Percentiles rank a stretch among this genome's conserved stretches.
These are phyloP conservation scores for Geotrypetes seraphini DNA, from an alignment of 2,797 vertebrate genomes.

Conservation along the genomic window DNA sequence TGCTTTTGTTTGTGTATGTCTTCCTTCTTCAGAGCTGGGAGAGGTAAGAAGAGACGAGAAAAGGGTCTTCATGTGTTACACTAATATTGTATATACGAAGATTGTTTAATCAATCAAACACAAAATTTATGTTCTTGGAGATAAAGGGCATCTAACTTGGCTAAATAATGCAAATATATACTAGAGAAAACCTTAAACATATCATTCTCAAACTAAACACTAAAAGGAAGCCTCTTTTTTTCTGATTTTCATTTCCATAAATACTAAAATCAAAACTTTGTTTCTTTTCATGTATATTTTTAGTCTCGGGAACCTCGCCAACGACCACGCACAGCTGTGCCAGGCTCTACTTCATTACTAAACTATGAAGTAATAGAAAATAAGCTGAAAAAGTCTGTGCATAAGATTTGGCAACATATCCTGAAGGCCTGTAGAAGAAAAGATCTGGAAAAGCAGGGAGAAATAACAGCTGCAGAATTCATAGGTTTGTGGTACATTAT, in stretches of 20 bases:
- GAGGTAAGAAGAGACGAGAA: too few species aligned
- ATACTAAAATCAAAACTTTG: neutral
- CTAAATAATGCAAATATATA: too few species aligned
- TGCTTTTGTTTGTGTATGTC: too few species aligned
- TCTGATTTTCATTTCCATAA: neutral
- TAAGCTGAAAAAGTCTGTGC: slow-evolving; percentile 36
- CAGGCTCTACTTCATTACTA: slow-evolving; percentile 9
- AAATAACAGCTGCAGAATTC: slow-evolving; percentile 33
- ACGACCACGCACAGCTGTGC: slow-evolving; percentile 8
- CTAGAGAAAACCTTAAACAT: too few species aligned
- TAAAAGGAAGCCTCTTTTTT: neutral
- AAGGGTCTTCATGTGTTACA: too few species aligned
- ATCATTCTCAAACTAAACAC: too few species aligned
- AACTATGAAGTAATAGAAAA: slow-evolving; percentile 42
- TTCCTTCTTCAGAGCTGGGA: too few species aligned
- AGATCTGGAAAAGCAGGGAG: slow-evolving; percentile 34
- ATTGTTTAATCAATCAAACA: too few species aligned
- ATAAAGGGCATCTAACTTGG: too few species aligned
- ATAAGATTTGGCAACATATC: slow-evolving; percentile 51
- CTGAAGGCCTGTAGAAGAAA: slow-evolving; percentile 44
- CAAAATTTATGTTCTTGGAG: too few species aligned
- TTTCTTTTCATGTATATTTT: neutral
- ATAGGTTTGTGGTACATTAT: slow-evolving; percentile 38
- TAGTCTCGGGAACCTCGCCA: neutral
- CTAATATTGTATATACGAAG: too few species aligned